Percentiles rank a stretch among this genome's conserved stretches.
Conservation (phyloP, 2,888 invertebrate genomes). For the Notodonta ziczac region DNA sequence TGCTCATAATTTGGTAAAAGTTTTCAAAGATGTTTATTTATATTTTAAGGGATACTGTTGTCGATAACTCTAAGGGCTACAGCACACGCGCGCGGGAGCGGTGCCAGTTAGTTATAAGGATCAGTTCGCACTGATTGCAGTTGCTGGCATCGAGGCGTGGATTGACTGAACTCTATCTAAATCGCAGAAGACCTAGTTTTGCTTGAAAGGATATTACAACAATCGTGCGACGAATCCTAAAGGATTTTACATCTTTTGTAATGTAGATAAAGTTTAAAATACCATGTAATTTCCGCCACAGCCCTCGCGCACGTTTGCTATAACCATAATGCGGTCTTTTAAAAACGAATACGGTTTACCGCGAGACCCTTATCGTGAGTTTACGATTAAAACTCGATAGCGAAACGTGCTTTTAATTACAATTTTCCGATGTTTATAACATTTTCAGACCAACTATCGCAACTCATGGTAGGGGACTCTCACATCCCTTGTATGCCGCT, state of each 20-base stretch:
- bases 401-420: slow-evolving; percentile 5
- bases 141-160: no score
- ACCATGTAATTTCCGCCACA: no score
- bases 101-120: not conserved
- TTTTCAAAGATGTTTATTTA: slow-evolving; percentile 82
- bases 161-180: no score
- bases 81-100: not conserved
- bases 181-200: no score
- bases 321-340: slow-evolving; percentile 64
- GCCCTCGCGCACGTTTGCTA: not conserved
- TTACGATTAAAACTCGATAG: slow-evolving; percentile 14
- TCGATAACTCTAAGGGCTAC: slow-evolving; percentile 42
- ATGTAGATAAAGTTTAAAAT: not conserved
- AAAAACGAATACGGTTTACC: slow-evolving; percentile 57
- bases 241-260: not conserved
- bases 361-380: slow-evolving; percentile 34
- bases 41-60: slow-evolving; percentile 72
- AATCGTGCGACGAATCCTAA: no score
- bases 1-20: slow-evolving; percentile 82
- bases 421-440: slow-evolving; percentile 15
- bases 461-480: slow-evolving; percentile 27
- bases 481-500: not conserved
- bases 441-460: not conserved
- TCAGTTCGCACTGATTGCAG: no score
- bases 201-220: no score